These are phyloP conservation scores for Scleropages formosus DNA, from an alignment of 2,797 vertebrate genomes.

Conservation along the genomic window DNA sequence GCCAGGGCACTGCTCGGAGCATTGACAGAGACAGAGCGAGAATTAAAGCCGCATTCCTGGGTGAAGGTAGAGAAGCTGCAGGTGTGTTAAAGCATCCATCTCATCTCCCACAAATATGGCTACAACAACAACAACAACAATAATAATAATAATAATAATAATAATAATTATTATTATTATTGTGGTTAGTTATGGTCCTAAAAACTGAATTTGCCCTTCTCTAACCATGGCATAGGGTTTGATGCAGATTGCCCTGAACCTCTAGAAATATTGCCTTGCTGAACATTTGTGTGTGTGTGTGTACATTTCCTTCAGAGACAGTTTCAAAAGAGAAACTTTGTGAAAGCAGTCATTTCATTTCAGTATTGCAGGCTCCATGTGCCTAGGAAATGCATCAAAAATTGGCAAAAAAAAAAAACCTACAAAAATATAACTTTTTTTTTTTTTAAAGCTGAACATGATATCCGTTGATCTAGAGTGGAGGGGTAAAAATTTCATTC, in stretches of 20 bases:
- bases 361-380: too few relatives aligned
- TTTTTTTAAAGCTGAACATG: background rate
- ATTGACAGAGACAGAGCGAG: conserved; percentile 17
- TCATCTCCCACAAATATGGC: background rate
- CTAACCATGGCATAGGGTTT: background rate
- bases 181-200: too few relatives aligned
- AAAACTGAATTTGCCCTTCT: background rate
- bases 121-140: too few relatives aligned
- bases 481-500: background rate
- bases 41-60: conserved; percentile 8
- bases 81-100: conserved; percentile 1
- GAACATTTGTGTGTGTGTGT: background rate
- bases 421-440: background rate
- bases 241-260: background rate
- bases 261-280: conserved; percentile 24
- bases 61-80: background rate
- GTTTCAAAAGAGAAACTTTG: too few relatives aligned
- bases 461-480: background rate
- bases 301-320: background rate
- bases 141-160: too few relatives aligned
- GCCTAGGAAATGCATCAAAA: too few relatives aligned
- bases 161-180: too few relatives aligned
- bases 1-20: background rate
- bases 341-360: too few relatives aligned
- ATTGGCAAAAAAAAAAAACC: background rate